These are phyloP conservation scores for Pandemis heparana DNA, from an alignment of 2,888 invertebrate genomes.

Conservation along the genomic window DNA sequence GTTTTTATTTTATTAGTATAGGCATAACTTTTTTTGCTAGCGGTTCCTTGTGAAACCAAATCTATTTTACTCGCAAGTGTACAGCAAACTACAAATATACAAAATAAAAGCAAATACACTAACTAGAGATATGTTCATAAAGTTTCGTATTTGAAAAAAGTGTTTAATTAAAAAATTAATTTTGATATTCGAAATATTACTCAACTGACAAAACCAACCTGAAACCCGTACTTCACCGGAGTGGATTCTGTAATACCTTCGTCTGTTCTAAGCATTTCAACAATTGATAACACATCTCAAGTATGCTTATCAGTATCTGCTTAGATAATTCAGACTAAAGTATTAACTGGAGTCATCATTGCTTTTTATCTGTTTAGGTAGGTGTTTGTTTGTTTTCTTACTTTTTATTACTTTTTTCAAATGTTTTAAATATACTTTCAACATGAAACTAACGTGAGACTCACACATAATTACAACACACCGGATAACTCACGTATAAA, in stretches of 20 bases:
- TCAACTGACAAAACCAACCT: constrained; percentile 58
- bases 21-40: no score
- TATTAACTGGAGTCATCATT: constrained; percentile 35
- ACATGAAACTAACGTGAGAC: no score
- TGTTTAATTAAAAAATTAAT: no score
- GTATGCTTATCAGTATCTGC: constrained; percentile 46
- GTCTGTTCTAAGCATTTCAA: constrained; percentile 51
- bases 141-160: no score
- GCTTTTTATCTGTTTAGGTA: constrained; percentile 15
- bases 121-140: no score
- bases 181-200: not conserved
- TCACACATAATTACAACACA: no score
- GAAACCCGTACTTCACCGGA: constrained; percentile 53
- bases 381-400: not conserved
- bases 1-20: not conserved
- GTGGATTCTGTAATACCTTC: constrained; percentile 50
- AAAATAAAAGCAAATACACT: not conserved
- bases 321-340: constrained; percentile 39
- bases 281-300: constrained; percentile 74
- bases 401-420: not conserved
- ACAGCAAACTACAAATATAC: no score
- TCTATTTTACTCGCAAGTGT: no score
- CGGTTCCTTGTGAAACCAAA: no score
- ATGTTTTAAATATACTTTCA: not conserved
- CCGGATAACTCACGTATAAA: no score